A percentile compares a stretch with the other conserved stretches of the same genome.
phyloP scores from a whole-genome alignment of 2,797 vertebrate species.

The Eulemur mongoz region DNA sequence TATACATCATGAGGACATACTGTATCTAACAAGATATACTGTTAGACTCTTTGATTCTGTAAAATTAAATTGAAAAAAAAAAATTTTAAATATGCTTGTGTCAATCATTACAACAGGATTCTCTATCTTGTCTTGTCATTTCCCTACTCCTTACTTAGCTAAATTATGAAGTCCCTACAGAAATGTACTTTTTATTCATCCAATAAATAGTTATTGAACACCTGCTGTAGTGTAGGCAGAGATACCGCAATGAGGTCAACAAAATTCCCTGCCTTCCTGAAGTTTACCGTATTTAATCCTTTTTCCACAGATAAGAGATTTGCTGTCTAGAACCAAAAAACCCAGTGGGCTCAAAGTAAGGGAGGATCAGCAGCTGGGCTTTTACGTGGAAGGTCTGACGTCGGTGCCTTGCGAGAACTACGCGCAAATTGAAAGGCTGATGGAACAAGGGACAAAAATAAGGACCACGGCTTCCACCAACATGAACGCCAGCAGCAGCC shows the following conservation, averaged over 20 bases:
- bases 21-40: too few species aligned
- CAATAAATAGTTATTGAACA: neutral
- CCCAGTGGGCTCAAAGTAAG: conserved; percentile 89
- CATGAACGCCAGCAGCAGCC: conserved; percentile 93
- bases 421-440: conserved; percentile 88
- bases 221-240: neutral
- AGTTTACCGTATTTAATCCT: neutral
- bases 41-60: too few species aligned
- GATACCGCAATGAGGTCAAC: neutral
- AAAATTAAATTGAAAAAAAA: too few species aligned
- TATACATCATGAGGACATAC: too few species aligned
- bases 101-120: neutral
- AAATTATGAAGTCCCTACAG: neutral
- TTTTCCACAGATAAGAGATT: conserved; percentile 88
- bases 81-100: neutral
- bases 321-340: conserved; percentile 86
- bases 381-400: conserved; percentile 92
- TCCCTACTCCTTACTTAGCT: neutral
- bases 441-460: conserved; percentile 91
- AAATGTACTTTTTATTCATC: neutral
- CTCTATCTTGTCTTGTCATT: neutral
- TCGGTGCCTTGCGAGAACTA: conserved; percentile 90
- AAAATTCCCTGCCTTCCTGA: neutral
- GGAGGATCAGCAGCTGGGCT: conserved; percentile 92
- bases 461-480: conserved; percentile 91